phyloP scores from a whole-genome alignment of 1,140 invertebrate genomes.

The Lamellibrachia luymesi region DNA sequence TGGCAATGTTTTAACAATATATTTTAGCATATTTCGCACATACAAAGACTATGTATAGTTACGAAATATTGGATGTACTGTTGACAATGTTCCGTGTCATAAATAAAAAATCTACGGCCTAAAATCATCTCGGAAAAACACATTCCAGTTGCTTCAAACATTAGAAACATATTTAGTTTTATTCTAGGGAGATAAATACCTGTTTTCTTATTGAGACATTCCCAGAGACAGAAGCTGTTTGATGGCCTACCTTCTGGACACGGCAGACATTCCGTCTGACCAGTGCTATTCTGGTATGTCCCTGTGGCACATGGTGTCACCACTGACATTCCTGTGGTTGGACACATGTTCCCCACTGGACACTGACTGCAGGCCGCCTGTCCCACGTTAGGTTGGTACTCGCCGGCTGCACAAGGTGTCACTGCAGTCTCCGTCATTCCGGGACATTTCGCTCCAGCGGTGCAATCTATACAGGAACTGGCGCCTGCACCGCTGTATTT shows the following conservation, averaged over 20 bases:
- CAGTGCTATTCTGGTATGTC: constrained; percentile 39
- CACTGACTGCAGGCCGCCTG: not conserved
- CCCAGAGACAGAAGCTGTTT: not conserved
- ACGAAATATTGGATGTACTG: not conserved
- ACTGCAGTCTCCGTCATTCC: constrained; percentile 29
- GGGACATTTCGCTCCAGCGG: constrained; percentile 44
- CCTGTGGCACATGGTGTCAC: constrained; percentile 37
- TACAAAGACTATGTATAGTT: not conserved
- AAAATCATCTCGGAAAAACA: too few relatives aligned
- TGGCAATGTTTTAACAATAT: not conserved
- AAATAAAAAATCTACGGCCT: too few relatives aligned
- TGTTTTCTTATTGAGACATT: not conserved
- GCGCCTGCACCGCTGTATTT: constrained; percentile 31
- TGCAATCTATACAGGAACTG: constrained; percentile 38
- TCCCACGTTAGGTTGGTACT: not conserved
- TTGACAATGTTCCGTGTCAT: too few relatives aligned
- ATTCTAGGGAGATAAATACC: not conserved
- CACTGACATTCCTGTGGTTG: not conserved
- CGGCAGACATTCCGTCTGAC: constrained; percentile 42
- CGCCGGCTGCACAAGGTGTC: not conserved
- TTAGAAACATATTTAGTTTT: too few relatives aligned
- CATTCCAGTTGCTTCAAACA: too few relatives aligned
- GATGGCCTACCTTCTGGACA: constrained; percentile 37
- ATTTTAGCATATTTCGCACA: not conserved
- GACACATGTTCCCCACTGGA: constrained; percentile 10